Conservation (phyloP, 2,113 vertebrate species). For the Tachuris rubrigastra region DNA sequence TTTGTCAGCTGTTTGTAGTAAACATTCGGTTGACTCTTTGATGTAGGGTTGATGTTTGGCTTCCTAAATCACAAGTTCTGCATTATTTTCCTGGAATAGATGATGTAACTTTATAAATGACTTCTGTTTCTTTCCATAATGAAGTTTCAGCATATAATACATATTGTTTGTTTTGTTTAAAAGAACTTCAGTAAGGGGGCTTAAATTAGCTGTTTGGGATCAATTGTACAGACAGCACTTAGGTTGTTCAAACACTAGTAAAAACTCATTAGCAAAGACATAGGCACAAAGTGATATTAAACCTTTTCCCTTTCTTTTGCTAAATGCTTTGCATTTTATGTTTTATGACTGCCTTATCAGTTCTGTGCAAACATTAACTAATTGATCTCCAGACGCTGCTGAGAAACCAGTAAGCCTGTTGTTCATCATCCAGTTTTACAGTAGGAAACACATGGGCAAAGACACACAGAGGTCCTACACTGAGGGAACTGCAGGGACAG, state of each 20-base stretch:
- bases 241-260: neutral
- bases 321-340: neutral
- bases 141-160: slow-evolving; percentile 3
- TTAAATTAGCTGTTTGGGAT: slow-evolving; percentile 6
- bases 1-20: slow-evolving; percentile 46
- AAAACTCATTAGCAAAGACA: neutral
- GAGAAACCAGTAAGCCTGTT: neutral
- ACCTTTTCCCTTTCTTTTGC: neutral
- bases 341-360: neutral
- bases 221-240: neutral
- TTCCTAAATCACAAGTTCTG: slow-evolving; percentile 23
- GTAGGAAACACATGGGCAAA: neutral
- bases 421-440: neutral
- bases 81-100: slow-evolving; percentile 48
- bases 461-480: neutral
- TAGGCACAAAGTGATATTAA: neutral
- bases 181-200: neutral
- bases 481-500: neutral
- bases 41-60: slow-evolving; percentile 4
- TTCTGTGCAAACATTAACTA: neutral
- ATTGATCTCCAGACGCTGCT: neutral
- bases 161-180: slow-evolving; percentile 23
- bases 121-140: slow-evolving; percentile 33
- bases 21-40: slow-evolving; percentile 25
- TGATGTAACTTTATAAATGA: slow-evolving; percentile 9